phyloP scores from a whole-genome alignment of 2,888 invertebrate genomes.

The Diarsia dahlii region DNA sequence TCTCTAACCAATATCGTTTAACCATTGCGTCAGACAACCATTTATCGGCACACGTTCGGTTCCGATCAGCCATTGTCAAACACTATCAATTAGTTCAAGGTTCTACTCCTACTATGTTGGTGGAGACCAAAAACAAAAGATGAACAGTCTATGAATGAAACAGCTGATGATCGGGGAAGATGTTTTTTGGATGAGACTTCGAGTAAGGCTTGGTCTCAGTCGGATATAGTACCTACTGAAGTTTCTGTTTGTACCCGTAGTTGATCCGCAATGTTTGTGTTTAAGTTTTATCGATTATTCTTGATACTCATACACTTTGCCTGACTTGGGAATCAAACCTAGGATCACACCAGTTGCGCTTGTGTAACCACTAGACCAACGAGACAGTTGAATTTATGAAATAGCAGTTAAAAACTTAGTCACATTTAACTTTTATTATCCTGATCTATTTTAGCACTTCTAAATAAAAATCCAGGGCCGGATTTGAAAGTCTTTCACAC shows the following conservation, averaged over 20 bases:
- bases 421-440: too few species aligned
- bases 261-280: neutral
- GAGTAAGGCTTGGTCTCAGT: neutral
- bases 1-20: neutral
- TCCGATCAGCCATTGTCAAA: slow-evolving; percentile 55
- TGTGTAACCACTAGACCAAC: too few species aligned
- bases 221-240: neutral
- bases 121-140: slow-evolving; percentile 11
- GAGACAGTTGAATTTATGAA: too few species aligned
- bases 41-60: slow-evolving; percentile 51
- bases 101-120: slow-evolving; percentile 43
- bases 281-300: neutral
- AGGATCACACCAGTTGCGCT: too few species aligned
- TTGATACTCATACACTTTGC: too few species aligned
- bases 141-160: slow-evolving; percentile 9
- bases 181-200: neutral
- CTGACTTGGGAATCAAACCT: too few species aligned
- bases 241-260: too few species aligned
- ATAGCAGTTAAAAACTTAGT: neutral
- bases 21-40: slow-evolving; percentile 43
- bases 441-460: neutral
- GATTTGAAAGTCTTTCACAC: neutral
- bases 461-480: neutral
- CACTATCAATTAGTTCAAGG: slow-evolving; percentile 62
- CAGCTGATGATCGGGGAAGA: neutral